These are phyloP conservation scores for Ganaspis brasiliensis DNA, from an alignment of 2,888 invertebrate species.

Conservation along the genomic window DNA sequence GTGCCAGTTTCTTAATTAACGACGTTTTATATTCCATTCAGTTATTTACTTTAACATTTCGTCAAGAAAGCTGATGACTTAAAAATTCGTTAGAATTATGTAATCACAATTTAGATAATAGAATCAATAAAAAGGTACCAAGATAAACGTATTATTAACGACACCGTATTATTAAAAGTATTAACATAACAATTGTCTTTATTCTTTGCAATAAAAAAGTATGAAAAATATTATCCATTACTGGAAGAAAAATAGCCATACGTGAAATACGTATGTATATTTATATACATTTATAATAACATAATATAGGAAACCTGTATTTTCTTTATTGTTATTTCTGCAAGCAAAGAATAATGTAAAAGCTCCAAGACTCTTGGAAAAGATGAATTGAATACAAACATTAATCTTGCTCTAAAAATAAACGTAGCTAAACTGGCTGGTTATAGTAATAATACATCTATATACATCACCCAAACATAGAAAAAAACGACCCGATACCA, in stretches of 20 bases:
- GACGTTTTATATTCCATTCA: conserved; percentile 20
- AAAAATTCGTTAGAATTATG: conserved; percentile 4
- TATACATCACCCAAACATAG: background rate
- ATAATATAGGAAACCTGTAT: too few species aligned
- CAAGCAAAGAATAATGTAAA: background rate
- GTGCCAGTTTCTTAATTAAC: conserved; percentile 15
- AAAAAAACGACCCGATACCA: conserved; percentile 10
- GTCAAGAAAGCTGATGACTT: background rate
- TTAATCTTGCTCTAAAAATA: conserved; percentile 14
- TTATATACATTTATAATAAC: too few species aligned
- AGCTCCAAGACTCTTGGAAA: background rate
- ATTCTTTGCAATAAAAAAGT: too few species aligned
- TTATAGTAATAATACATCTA: conserved; percentile 8
- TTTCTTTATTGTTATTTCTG: too few species aligned
- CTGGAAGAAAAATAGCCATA: too few species aligned
- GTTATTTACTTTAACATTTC: conserved; percentile 10
- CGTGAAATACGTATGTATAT: too few species aligned
- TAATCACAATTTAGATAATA: background rate
- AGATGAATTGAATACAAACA: conserved; percentile 15
- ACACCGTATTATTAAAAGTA: background rate
- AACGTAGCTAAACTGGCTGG: conserved; percentile 12
- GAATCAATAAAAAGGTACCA: background rate
- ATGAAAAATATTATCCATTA: too few species aligned
- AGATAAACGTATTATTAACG: background rate
- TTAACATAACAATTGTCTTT: background rate